Evolutionary conservation across 2,113 vertebrate species (phyloP).

Genomic region (Oncorhynchus keta): DNA sequence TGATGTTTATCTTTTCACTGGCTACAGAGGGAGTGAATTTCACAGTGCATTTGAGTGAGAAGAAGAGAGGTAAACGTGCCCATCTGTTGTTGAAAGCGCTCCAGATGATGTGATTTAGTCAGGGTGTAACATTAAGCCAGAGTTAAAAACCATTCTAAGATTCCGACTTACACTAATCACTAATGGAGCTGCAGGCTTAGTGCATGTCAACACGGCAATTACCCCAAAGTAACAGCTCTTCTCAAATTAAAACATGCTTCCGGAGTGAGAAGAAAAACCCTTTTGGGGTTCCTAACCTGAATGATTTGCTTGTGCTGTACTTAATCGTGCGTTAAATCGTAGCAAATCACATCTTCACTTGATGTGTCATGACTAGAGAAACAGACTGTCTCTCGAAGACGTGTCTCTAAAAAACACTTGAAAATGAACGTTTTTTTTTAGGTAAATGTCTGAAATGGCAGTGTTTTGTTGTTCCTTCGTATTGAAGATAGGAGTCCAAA

Average conservation of each 20-base stretch:
- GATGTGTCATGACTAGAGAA: no score
- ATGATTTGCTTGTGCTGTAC: neutral
- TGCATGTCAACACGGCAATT: neutral
- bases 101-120: constrained; percentile 11
- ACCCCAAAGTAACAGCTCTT: neutral
- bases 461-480: no score
- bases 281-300: neutral
- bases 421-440: neutral
- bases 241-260: neutral
- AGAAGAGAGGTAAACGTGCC: neutral
- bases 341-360: neutral
- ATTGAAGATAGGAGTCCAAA: neutral
- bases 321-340: constrained; percentile 2
- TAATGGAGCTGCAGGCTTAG: constrained; percentile 1
- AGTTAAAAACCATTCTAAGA: constrained; percentile 20
- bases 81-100: constrained; percentile 18
- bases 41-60: neutral
- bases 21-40: neutral
- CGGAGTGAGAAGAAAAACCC: neutral
- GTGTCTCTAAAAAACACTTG: no score
- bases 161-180: constrained; percentile 22
- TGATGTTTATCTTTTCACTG: neutral
- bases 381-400: no score
- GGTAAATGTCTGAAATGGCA: no score
- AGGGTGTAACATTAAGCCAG: constrained; percentile 15